Base-by-base conservation (phyloP, 2,797 vertebrate genomes). In the Falco biarmicus region DNA sequence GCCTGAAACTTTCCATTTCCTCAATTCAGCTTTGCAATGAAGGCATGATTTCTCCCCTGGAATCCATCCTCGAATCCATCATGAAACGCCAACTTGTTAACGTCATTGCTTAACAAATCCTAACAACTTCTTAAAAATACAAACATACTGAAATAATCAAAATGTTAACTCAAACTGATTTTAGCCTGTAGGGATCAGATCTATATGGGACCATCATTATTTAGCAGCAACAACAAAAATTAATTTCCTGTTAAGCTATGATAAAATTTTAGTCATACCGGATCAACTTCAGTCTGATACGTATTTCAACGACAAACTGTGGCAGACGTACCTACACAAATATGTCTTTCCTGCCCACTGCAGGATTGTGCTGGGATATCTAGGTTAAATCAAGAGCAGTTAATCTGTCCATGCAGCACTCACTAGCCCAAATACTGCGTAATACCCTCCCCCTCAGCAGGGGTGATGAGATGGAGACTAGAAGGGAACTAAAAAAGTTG, bases 61-160 rank as follows among this genome's bases (percentile, higher is more conserved):
- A 97, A 90, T 88, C 68, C 60, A 93, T 79, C 93, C 88, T 94
- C 63, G 18, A 97, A 96, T 66, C 61, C 65, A 94, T 86, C 75
- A 82, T 69, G 89, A 96, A 97, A 94, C 69, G 34, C n/a, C 59
- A 57, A 31, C 29, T 32, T 53, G 13, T 73, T 37, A 41, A 73
- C 17, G 39, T 22, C 45, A 64, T 28, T 50, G 56, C 50, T 82
- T 84, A 68, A 79, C 39, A 64, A 80, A 37, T 24, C 24, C 26
- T 68, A 77, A 63, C 17, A 51, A n/a, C 34, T 32, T 77, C 13
- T 57, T 77, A 73, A 54, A 70, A 85, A 71, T 57, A 65, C 32
- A 47, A 87, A 37, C 2, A 5, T 71, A 68, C 26, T 29, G 12
- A 90, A 76, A 66, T 51, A 73, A 91, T 71, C 4, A 61, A 65